Evolutionary conservation across 2,797 vertebrate species (phyloP), one percentile per base, ranked within the genome.

Genomic region (Microctenopoma stevenorrisi): DNA sequence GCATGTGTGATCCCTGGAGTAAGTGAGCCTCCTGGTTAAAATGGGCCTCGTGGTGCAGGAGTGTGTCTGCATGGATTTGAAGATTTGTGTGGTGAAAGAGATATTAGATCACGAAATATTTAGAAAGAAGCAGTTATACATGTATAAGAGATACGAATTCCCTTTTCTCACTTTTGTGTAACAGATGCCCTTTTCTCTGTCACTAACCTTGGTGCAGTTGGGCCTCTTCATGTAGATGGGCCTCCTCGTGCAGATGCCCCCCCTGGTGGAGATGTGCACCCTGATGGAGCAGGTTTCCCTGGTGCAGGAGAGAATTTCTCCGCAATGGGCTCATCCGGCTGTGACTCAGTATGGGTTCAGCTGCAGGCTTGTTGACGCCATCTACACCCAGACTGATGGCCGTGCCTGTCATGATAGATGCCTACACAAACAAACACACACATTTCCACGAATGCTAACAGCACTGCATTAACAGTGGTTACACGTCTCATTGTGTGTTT

Each of bases 401-500:
- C 0, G 95, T 94, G 66, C 98, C 97, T 0, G 95, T 96, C 98
- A 98, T 97, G 88, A 99, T 98, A 74, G 97, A 98, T 0, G 96
- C 97, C 98, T 99, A 84, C 0, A 49, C 22, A 26, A 10, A 51
- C 37, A 64, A 35, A 63, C 5, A 22, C 22, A 22, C 22, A 15
- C 16, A 50, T 8, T 13, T 35, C 16, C 38, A 35, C 5, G 26
- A 3, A 28, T 4, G 11, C 8, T 30, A 18, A 9, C n/a, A 18
- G 4, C 2, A 28, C 6, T 14, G 38, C 6, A 0, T 33, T 48
- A 3, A 33, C 30, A 33, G 30, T 33, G 30, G 4, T 33, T 33
- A 33, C 5, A 33, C 30, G 30, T 33, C 30, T 33, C 28, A 22
- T 22, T 22, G 22, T 22, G 22, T 22, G 22, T 22, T 22, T 22